phyloP scores from a whole-genome alignment of 2,797 vertebrate species.

The Triplophysa bombifrons region DNA sequence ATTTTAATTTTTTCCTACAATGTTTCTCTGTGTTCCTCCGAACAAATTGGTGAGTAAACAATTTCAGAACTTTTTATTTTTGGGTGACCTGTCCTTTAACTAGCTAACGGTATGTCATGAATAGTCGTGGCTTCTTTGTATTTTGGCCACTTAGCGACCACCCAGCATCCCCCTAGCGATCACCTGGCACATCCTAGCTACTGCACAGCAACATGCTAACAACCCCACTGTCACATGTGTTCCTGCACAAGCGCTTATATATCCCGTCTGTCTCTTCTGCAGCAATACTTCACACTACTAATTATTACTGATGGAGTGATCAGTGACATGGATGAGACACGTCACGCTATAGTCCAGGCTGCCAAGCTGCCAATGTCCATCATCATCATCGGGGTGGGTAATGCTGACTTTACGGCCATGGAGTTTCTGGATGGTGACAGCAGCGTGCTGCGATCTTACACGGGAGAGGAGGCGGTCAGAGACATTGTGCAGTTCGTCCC shows the following conservation, averaged over 20 bases:
- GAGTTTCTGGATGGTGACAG: slow-evolving; percentile 96
- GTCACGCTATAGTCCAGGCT: slow-evolving; percentile 91
- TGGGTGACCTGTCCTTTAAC: too few relatives aligned
- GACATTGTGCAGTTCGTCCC: slow-evolving; percentile 99
- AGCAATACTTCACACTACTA: slow-evolving; percentile 98
- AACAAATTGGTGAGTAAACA: too few relatives aligned
- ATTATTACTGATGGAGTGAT: slow-evolving; percentile 98
- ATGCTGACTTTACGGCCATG: slow-evolving; percentile 96
- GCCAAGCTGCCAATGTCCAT: slow-evolving; percentile 98
- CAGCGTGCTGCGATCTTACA: slow-evolving; percentile 86
- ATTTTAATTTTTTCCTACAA: too few relatives aligned
- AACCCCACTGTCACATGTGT: not conserved
- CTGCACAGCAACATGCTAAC: not conserved
- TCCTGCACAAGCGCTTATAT: too few relatives aligned
- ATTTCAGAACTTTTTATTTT: too few relatives aligned
- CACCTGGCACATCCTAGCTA: not conserved
- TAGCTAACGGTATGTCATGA: too few relatives aligned
- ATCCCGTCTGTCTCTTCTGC: slow-evolving; percentile 48
- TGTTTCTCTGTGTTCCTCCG: too few relatives aligned
- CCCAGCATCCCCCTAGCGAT: too few relatives aligned
- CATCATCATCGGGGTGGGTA: slow-evolving; percentile 97
- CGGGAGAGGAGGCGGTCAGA: slow-evolving; percentile 89
- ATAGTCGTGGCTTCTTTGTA: not conserved
- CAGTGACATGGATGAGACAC: slow-evolving; percentile 98
- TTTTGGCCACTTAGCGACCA: not conserved